phyloP scores from a whole-genome alignment of 2,797 vertebrate species.

The Malacoraja senta region DNA sequence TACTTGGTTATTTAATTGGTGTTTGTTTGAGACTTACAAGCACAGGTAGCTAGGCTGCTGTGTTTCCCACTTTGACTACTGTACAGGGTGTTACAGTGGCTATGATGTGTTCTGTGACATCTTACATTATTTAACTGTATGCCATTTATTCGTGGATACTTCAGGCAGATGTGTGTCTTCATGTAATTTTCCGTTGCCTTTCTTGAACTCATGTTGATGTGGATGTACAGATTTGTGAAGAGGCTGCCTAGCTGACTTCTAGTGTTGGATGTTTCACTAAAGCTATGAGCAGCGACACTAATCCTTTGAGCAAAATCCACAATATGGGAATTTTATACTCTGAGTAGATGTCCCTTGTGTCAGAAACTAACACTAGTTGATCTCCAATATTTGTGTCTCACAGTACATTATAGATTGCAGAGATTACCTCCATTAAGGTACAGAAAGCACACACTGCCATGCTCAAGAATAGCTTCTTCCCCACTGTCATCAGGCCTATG shows the following conservation, averaged over 20 bases:
- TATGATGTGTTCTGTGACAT: background rate
- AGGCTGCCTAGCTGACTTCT: background rate
- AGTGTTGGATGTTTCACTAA: background rate
- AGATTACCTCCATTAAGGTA: conserved; percentile 6
- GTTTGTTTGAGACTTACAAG: background rate
- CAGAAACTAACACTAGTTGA: background rate
- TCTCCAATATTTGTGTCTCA: background rate
- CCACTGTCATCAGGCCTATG: no score
- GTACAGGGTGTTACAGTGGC: background rate
- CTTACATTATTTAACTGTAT: background rate
- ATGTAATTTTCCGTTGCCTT: background rate
- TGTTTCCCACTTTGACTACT: background rate
- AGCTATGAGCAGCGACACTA: background rate
- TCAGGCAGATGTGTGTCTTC: background rate
- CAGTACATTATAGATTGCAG: conserved; percentile 10
- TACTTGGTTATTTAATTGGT: background rate
- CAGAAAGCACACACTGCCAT: no score
- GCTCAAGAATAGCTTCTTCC: no score
- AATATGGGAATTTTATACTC: background rate
- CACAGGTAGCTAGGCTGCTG: background rate
- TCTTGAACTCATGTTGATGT: background rate
- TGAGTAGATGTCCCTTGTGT: background rate
- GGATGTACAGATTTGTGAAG: background rate
- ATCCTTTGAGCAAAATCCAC: background rate
- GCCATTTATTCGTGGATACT: background rate